Percentiles rank a stretch among this genome's conserved stretches.
Evolutionary conservation across 2,888 invertebrate species (phyloP).

Genomic region (Troides helena): DNA sequence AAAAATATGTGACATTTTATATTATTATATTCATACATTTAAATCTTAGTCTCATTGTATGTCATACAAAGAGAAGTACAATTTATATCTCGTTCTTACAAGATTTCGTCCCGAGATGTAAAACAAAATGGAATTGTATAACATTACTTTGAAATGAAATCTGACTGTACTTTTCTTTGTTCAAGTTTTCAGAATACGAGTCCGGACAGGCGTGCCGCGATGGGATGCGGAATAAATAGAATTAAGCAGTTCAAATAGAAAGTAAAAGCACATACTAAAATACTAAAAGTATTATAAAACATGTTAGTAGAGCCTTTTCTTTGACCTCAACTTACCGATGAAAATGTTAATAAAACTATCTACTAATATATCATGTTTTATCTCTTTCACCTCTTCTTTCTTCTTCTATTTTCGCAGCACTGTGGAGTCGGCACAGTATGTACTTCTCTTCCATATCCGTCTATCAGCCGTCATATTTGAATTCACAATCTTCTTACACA

Average conservation of each 20-base stretch:
- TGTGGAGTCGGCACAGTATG: too few relatives aligned
- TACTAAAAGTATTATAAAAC: neutral
- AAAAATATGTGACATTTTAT: neutral
- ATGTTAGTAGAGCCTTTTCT: neutral
- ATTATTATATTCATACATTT: neutral
- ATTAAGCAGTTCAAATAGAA: neutral
- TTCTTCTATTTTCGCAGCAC: too few relatives aligned
- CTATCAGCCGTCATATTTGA: too few relatives aligned
- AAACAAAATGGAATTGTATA: neutral
- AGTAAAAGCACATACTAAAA: neutral
- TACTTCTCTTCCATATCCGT: too few relatives aligned
- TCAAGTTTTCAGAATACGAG: neutral
- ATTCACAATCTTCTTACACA: too few relatives aligned
- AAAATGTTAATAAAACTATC: neutral
- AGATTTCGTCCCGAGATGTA: neutral
- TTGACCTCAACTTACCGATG: neutral
- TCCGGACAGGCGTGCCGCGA: neutral
- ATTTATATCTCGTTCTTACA: neutral
- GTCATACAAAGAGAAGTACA: neutral
- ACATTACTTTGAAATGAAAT: neutral
- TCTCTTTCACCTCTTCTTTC: too few relatives aligned
- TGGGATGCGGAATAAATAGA: neutral
- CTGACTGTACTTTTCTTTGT: constrained; percentile 1
- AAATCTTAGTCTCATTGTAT: neutral
- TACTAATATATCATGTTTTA: neutral